phyloP scores from a whole-genome alignment of 1,140 invertebrate genomes.

The Oncopeltus fasciatus region DNA sequence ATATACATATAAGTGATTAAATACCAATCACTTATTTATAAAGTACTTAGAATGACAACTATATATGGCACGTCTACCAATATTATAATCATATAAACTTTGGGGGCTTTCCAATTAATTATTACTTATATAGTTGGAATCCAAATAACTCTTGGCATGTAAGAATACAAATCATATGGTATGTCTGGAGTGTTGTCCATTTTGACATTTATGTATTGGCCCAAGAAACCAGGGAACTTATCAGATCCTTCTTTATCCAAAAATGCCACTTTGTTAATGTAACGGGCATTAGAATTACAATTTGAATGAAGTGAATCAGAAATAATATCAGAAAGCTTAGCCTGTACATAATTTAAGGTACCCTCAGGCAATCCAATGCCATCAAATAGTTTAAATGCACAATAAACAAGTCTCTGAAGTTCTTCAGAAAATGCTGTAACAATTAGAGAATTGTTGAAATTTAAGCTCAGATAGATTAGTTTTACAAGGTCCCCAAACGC shows the following conservation, averaged over 20 bases:
- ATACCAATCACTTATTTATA: too few species aligned
- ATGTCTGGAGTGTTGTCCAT: conserved; percentile 1
- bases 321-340: not conserved
- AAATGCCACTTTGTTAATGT: not conserved
- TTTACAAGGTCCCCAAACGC: not conserved
- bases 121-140: not conserved
- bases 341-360: not conserved
- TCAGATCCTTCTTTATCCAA: not conserved
- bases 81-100: too few species aligned
- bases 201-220: not conserved
- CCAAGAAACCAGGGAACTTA: not conserved
- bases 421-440: not conserved
- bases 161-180: not conserved
- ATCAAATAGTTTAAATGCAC: conserved; percentile 1
- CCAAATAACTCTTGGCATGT: not conserved
- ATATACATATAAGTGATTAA: too few species aligned
- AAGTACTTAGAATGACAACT: too few species aligned
- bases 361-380: not conserved
- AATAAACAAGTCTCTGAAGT: not conserved
- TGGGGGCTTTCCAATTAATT: too few species aligned
- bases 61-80: too few species aligned
- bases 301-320: not conserved
- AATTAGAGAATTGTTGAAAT: not conserved
- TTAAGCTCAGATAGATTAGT: not conserved
- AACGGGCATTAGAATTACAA: not conserved